Evolutionary conservation across 2,797 vertebrate species (phyloP), one percentile per base, ranked within the genome.

Genomic region (Tachyglossus aculeatus): DNA sequence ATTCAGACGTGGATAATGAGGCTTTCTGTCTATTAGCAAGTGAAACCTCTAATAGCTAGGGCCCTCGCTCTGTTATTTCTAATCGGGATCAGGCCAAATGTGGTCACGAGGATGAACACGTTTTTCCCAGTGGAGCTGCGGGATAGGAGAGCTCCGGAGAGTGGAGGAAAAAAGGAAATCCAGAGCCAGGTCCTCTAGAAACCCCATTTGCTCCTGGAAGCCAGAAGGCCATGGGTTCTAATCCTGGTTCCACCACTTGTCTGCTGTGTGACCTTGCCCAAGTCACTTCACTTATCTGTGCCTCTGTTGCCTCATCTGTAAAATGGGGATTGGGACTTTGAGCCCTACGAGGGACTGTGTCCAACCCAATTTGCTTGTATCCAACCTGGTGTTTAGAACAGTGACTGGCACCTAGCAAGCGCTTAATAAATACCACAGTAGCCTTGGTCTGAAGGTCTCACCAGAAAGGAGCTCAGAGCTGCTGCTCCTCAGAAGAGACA

Each of bases 121-220:
- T 73, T 82, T 78, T n/a, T n/a, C 74, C 80, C 74, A 33, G 64
- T 43, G 68, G 75, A 83, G 60, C 45, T 43, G n/a, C 50, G 50
- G 34, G 0, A 0, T 43, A 59, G 67, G 59, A 61, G 14, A 61
- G 21, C 11, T 12, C 60, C 1, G 33, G 41, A 6, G 70, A 32
- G 47, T 59, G 61, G 44, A 52, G 2, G 36, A 16, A 40, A 19
- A 53, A 31, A 77, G 62, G 16, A 32, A 44, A 14, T 78, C 73
- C 43, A 32, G 5, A 2, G 63, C 39, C 57, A 67, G 71, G 75
- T 14, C 13, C 22, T 45, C 38, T 71, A 60, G 19, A 78, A 66
- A 13, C 7, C 1, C 0, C 53, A 27, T 74, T 71, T 58, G 78
- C 36, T 71, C 72, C n/a, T n/a, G n/a, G n/a, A n/a, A n/a, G n/a